These are phyloP conservation scores for Drymodes brunneopygia DNA, from an alignment of 2,113 vertebrate species.

Conservation along the genomic window DNA sequence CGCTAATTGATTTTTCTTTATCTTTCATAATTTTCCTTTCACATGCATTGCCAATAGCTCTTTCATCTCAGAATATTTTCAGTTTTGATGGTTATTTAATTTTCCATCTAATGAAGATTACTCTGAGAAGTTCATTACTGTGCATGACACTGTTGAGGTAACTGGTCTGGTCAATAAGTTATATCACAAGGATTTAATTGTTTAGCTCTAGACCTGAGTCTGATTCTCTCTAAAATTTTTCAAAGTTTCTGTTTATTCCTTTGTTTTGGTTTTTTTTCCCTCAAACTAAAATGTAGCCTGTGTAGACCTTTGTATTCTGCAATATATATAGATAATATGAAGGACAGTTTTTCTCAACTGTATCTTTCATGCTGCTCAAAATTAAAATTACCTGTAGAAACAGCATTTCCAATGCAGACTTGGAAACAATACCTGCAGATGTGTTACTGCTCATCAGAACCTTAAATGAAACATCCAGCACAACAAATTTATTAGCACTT, in stretches of 20 bases:
- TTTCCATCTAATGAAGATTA: background rate
- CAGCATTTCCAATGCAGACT: background rate
- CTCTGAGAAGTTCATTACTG: background rate
- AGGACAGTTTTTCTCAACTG: background rate
- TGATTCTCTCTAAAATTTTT: background rate
- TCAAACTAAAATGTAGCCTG: background rate
- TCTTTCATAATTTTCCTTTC: slow-evolving; percentile 1
- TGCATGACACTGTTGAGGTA: background rate
- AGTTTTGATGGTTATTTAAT: background rate
- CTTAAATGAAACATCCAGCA: background rate
- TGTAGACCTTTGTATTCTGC: background rate
- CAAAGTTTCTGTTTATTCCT: background rate
- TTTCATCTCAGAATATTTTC: background rate
- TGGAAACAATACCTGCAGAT: background rate
- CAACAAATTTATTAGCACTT: background rate
- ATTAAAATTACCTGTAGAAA: background rate
- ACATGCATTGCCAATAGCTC: background rate
- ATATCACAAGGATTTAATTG: background rate
- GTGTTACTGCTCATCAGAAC: background rate
- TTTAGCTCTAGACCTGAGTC: background rate
- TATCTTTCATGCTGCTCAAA: background rate
- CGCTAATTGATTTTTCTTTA: slow-evolving; percentile 18
- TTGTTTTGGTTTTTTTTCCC: background rate
- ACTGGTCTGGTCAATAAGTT: background rate
- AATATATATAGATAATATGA: background rate